phyloP scores from a whole-genome alignment of 1,140 invertebrate genomes.

The Pogonomyrmex barbatus region DNA sequence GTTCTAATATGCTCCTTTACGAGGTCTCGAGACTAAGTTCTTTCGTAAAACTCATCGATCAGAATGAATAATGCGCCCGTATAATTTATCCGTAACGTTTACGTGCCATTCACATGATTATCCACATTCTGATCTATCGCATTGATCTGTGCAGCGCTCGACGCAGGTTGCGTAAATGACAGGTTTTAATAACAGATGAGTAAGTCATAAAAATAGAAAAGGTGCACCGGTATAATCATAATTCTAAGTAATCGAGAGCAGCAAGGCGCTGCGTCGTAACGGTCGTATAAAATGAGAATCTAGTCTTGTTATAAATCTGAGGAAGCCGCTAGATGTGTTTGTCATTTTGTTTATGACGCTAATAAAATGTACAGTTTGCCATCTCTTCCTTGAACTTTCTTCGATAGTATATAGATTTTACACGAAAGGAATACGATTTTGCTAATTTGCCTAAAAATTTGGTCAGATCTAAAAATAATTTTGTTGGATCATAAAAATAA shows the following conservation, averaged over 20 bases:
- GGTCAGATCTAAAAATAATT: no score
- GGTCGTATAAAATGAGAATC: neutral
- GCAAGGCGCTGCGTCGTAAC: neutral
- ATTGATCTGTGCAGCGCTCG: neutral
- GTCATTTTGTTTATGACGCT: neutral
- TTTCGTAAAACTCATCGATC: slow-evolving; percentile 32
- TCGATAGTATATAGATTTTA: neutral
- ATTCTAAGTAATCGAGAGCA: slow-evolving; percentile 19
- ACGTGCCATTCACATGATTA: slow-evolving; percentile 61
- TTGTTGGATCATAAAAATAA: no score
- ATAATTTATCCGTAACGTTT: slow-evolving; percentile 63
- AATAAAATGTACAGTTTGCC: neutral
- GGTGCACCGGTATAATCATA: neutral
- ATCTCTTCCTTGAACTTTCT: neutral
- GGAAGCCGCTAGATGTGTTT: neutral
- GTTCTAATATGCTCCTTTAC: neutral
- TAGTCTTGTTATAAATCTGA: neutral
- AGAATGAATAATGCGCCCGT: slow-evolving; percentile 55
- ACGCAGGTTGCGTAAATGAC: slow-evolving; percentile 40
- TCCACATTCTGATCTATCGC: slow-evolving; percentile 68
- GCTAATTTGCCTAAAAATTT: no score
- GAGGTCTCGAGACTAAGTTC: neutral
- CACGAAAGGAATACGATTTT: no score
- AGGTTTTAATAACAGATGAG: slow-evolving; percentile 38
- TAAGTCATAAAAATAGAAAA: slow-evolving; percentile 35